Base-by-base conservation (phyloP, 92 coral and sea anemone genomes). In the Siderastrea siderea region DNA sequence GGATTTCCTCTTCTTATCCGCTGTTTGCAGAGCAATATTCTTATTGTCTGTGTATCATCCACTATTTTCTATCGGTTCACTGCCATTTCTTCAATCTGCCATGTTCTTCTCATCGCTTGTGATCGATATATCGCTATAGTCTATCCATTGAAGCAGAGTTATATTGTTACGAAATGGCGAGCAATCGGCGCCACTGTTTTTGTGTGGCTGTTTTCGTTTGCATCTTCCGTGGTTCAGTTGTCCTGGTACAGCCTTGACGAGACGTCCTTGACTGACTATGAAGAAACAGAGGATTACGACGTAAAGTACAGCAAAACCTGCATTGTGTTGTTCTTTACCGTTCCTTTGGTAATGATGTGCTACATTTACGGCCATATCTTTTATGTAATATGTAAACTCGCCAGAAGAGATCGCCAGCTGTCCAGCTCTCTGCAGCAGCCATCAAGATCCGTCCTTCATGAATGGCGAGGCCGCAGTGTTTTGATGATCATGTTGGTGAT, bases 101-200 rank as follows among this genome's bases (percentile, higher is more conserved):
- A 95, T 77, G 87, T 96, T 47, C 75, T 95, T 63, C 71, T 92
- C 16, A 91, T 96, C 82, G 91, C 98, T 2, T 72, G 75, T 45
- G 99, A 96, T 62, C 96, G 99, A 6, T 96, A 93, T 70, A 80
- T 84, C 38, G 90, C 88, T 45, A 96, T 96, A 64, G 96, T 96
- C 14, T 84, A 87, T 45, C 82, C 93, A 3, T 87, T 90, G 75
- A 87, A 90, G 5, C 85, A 92, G 51, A 82, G 68, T 17, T 46
- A 78, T 5, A 19, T 84, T n/a, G 73, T 93, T 71, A 92, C 94
- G 2, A 86, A 75, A 77, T 50, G 81, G 9, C 74, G 93, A 19
- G 90, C 95, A 0, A 48, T 38, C 7, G 71, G 59, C 7, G 77
- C 92, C 50, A 67, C 81, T 54, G 3, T 73, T 48, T 48, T 68